Conservation (phyloP, 2,113 vertebrate species). For the Alces alces region DNA sequence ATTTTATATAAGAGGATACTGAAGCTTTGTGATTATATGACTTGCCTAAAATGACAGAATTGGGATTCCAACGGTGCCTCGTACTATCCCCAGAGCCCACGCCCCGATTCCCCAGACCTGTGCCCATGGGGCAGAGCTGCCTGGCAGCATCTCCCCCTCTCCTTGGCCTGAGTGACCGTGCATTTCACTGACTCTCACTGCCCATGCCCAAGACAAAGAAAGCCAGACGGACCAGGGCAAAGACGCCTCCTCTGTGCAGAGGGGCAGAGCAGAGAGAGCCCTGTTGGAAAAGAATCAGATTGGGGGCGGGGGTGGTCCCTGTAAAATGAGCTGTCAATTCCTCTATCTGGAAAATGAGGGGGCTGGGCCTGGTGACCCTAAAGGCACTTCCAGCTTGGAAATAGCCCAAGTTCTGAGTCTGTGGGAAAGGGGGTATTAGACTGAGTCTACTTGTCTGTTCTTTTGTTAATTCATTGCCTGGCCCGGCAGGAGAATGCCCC, state of each 20-base stretch:
- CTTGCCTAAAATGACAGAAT: neutral
- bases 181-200: no score
- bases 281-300: neutral
- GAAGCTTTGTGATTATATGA: neutral
- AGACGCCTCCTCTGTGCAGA: neutral
- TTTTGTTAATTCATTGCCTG: neutral
- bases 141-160: neutral
- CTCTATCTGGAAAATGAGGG: conserved; percentile 22
- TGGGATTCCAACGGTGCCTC: neutral
- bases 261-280: neutral
- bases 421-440: neutral
- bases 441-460: neutral
- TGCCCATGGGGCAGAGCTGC: rapidly evolving
- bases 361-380: neutral
- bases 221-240: rapidly evolving
- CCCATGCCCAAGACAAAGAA: neutral
- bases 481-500: neutral
- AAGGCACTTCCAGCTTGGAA: neutral
- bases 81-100: neutral
- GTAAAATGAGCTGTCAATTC: conserved; percentile 21
- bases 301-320: neutral
- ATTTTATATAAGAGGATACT: neutral
- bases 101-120: rapidly evolving
- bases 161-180: neutral
- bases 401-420: neutral